Base-by-base conservation (phyloP, 2,113 vertebrate species). In the Vulpes vulpes region DNA sequence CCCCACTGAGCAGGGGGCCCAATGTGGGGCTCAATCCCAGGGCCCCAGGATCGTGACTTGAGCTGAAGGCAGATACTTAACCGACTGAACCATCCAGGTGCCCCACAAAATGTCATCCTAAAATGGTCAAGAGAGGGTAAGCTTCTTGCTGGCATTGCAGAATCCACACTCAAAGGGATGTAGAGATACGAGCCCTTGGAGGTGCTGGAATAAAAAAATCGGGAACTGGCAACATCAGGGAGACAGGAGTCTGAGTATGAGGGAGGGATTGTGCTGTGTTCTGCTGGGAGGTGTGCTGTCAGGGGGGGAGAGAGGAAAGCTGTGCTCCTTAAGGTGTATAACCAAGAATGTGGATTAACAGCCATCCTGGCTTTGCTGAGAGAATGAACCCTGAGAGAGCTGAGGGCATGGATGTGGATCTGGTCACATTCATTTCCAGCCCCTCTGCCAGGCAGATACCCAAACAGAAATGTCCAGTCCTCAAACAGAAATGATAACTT, bases 221-320 rank as follows among this genome's bases (percentile, higher is more conserved):
- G 62, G 57, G 51, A 55, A 17, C n/a, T 4, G 27, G 59, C 27
- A n/a, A 49, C 20, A 6, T 49, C 6, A 73, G 59, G 27, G 5
- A 2, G 11, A 27, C 0, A 15, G 1, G 10, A 64, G 64, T 7
- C 35, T 55, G 55, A 9, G 27, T 32, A 0, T n/a, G n/a, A 49
- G 15, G 16, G 30, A n/a, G 16, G n/a, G 62, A 49, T 43, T 55
- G 14, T 25, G 15, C 3, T 12, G 10, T 38, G 51, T 81, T 80
- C 57, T 25, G 4, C 55, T 25, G 67, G 19, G 83, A 69, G 35
- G 53, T 14, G 1, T 1, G 32, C 12, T 6, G 53, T 79, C 17
- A 60, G 17, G 0, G 0, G 25, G 30, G 53, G 15, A 62, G 38
- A 69, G 27, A 16, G 51, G 88, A 82, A 53, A 62, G 10, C 65